These are phyloP conservation scores for Mandrillus leucophaeus DNA, from an alignment of 2,113 vertebrate genomes.

Conservation along the genomic window DNA sequence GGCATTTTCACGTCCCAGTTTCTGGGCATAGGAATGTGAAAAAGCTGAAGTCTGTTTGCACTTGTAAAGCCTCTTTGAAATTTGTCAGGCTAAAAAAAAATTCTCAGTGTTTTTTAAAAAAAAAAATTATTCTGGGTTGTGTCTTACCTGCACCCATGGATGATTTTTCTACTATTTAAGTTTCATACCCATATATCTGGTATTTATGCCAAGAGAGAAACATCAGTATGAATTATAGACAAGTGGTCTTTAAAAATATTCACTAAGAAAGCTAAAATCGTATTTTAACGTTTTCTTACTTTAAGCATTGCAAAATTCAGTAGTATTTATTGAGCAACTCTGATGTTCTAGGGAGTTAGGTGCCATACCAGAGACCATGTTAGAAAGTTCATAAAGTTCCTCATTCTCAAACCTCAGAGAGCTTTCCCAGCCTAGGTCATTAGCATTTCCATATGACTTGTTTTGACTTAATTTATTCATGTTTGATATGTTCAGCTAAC, in stretches of 20 bases:
- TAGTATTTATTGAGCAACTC: neutral
- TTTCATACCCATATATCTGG: neutral
- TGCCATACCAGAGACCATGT: neutral
- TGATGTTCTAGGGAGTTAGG: neutral
- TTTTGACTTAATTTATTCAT: neutral
- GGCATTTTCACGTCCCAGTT: slow-evolving; percentile 62
- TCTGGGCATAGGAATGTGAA: slow-evolving; percentile 64
- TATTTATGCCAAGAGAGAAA: neutral
- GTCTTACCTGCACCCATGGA: neutral
- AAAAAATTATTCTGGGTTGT: neutral
- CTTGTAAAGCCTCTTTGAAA: slow-evolving; percentile 57
- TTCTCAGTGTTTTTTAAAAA: neutral
- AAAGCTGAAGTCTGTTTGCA: slow-evolving; percentile 63
- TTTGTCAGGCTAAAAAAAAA: slow-evolving; percentile 49
- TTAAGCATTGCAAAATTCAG: slow-evolving; percentile 18
- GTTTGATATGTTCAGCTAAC: neutral
- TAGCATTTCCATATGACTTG: neutral
- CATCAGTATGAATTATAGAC: neutral
- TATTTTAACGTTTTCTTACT: neutral
- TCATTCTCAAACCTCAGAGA: neutral
- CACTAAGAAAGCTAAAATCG: neutral
- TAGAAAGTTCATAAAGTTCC: neutral
- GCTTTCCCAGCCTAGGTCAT: neutral
- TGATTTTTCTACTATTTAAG: neutral
- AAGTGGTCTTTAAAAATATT: neutral